phyloP scores from a whole-genome alignment of 2,797 vertebrate species.

The Pogonophryne albipinna region DNA sequence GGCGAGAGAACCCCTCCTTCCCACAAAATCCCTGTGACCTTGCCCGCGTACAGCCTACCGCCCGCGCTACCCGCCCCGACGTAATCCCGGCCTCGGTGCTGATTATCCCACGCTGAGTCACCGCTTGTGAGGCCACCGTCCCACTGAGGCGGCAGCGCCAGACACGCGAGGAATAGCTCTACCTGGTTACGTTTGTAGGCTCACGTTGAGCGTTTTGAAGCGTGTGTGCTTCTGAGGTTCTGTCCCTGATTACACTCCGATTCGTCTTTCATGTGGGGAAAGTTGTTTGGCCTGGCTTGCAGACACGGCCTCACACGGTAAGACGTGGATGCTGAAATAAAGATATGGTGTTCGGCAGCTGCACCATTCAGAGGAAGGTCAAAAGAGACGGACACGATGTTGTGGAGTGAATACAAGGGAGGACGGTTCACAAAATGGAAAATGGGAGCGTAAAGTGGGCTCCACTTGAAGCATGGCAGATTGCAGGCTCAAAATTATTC shows the following conservation, averaged over 20 bases:
- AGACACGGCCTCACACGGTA: slow-evolving; percentile 47
- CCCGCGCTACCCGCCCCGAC: slow-evolving; percentile 6
- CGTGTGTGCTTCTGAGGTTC: slow-evolving; percentile 53
- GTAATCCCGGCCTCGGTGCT: slow-evolving; percentile 42
- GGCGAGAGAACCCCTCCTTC: slow-evolving; percentile 45
- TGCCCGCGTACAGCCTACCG: slow-evolving; percentile 33
- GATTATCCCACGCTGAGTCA: slow-evolving; percentile 66
- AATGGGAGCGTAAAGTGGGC: slow-evolving; percentile 13
- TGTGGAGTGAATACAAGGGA: background rate
- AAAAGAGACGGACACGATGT: slow-evolving; percentile 23
- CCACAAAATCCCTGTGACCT: slow-evolving; percentile 46
- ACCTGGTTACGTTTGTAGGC: slow-evolving; percentile 55
- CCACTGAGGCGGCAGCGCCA: slow-evolving; percentile 13
- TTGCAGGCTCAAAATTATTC: background rate
- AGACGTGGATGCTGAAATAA: slow-evolving; percentile 26
- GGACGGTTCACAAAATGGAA: slow-evolving; percentile 12
- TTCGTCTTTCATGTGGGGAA: slow-evolving; percentile 22
- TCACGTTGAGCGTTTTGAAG: slow-evolving; percentile 47
- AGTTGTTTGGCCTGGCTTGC: slow-evolving; percentile 64
- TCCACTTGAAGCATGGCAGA: background rate
- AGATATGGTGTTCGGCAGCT: slow-evolving; percentile 28
- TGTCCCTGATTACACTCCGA: slow-evolving; percentile 59
- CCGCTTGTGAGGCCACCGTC: slow-evolving; percentile 28
- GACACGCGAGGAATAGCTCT: slow-evolving; percentile 56
- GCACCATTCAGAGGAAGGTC: slow-evolving; percentile 37